phyloP scores from a whole-genome alignment of 2,113 vertebrate genomes.

The Corvus cornix region DNA sequence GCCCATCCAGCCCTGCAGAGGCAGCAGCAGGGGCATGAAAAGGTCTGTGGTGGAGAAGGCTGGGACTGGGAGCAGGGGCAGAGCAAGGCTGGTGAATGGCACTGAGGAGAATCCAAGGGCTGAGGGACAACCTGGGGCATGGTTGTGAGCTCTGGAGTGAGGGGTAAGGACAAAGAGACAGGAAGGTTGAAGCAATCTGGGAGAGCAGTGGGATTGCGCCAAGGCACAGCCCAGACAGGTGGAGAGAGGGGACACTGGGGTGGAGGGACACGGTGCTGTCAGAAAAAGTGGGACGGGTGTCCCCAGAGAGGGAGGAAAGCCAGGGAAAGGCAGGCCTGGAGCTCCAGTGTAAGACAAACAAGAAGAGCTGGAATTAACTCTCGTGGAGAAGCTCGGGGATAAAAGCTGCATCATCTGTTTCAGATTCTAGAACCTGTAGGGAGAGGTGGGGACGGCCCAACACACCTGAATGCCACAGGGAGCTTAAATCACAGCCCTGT shows the following conservation, averaged over 20 bases:
- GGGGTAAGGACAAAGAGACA: neutral
- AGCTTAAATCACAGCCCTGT: neutral
- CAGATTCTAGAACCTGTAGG: fast-evolving
- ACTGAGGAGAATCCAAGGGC: neutral
- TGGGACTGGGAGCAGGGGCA: neutral
- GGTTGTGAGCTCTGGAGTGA: neutral
- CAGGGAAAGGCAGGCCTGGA: neutral
- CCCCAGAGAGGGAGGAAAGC: neutral
- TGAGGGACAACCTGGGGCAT: neutral
- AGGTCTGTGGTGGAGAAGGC: neutral
- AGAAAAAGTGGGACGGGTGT: neutral
- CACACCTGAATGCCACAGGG: neutral
- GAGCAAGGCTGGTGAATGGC: neutral
- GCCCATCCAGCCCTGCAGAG: neutral
- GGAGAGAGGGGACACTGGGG: neutral
- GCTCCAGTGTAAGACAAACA: neutral
- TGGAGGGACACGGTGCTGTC: neutral
- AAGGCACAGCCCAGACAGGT: too few species aligned
- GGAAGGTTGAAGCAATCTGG: neutral
- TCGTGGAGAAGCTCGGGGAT: neutral
- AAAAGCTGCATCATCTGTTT: neutral
- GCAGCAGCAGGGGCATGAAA: neutral
- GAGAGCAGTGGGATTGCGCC: neutral
- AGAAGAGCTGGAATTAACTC: neutral
- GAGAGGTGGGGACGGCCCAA: neutral